Conservation (phyloP, 2,888 invertebrate species). For the Drosophila melanosoma region DNA sequence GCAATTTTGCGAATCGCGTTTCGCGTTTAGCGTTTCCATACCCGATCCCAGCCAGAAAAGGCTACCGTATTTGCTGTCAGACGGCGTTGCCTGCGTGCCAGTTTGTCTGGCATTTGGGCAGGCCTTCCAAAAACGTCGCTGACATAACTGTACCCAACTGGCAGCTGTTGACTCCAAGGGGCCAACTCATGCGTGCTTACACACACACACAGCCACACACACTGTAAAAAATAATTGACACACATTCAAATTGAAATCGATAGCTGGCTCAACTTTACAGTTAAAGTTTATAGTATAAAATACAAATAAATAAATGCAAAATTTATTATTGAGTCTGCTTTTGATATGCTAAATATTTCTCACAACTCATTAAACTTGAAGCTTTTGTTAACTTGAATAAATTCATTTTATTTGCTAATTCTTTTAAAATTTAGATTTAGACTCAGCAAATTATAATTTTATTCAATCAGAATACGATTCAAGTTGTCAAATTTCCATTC, state of each 20-base stretch:
- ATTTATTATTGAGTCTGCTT: background rate
- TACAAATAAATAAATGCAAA: background rate
- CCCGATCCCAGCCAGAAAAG: constrained; percentile 67
- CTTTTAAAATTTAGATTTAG: background rate
- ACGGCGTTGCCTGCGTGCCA: constrained; percentile 70
- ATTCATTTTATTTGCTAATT: background rate
- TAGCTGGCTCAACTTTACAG: background rate
- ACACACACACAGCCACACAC: constrained; percentile 3
- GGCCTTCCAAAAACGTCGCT: constrained; percentile 76
- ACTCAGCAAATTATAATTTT: background rate
- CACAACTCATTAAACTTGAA: too few relatives aligned
- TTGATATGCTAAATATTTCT: background rate
- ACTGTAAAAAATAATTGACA: background rate
- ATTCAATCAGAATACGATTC: background rate
- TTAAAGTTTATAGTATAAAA: background rate
- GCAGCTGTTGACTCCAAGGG: constrained; percentile 45
- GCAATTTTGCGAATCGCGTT: constrained; percentile 42
- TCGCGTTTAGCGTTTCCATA: constrained; percentile 24
- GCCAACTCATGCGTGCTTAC: constrained; percentile 66
- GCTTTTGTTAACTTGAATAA: background rate
- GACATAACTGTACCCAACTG: constrained; percentile 74
- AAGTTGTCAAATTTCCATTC: background rate
- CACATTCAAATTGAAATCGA: background rate
- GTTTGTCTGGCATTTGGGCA: constrained; percentile 75
- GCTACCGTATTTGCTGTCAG: constrained; percentile 76